A percentile compares a stretch with the other conserved stretches of the same genome.
phyloP scores from a whole-genome alignment of 2,797 vertebrate species.

The Thaleichthys pacificus region DNA sequence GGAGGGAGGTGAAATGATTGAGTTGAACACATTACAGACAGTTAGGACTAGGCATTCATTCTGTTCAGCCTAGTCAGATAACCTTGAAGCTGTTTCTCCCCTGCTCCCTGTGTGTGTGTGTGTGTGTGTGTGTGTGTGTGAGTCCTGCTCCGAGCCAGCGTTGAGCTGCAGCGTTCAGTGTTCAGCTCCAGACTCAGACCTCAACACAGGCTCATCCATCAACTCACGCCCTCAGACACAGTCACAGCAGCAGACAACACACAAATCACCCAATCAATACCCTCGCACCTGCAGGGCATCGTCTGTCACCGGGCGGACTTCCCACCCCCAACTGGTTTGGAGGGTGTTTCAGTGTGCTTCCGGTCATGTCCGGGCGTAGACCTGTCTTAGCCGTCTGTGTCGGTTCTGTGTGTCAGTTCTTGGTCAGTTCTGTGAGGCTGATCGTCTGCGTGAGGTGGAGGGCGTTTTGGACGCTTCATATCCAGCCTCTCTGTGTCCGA shows the following conservation, averaged over 20 bases:
- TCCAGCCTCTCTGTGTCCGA: too few relatives aligned
- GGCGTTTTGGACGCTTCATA: too few relatives aligned
- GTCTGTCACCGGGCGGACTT: not conserved
- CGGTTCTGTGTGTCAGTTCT: too few relatives aligned
- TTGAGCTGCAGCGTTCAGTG: too few relatives aligned
- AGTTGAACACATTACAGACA: conserved; percentile 68
- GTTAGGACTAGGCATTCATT: conserved; percentile 63
- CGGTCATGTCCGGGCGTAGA: too few relatives aligned
- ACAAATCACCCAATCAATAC: conserved; percentile 71
- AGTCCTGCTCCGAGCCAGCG: too few relatives aligned
- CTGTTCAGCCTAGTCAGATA: conserved; percentile 61
- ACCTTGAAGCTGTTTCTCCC: conserved; percentile 69
- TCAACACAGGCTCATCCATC: conserved; percentile 67
- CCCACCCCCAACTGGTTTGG: not conserved
- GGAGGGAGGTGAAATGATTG: conserved; percentile 55
- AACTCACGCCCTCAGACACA: conserved; percentile 61
- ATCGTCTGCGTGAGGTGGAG: too few relatives aligned
- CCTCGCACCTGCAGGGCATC: not conserved
- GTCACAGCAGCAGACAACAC: conserved; percentile 56
- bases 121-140: too few relatives aligned
- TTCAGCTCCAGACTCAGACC: conserved; percentile 32
- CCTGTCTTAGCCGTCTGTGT: too few relatives aligned
- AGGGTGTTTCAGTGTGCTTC: too few relatives aligned
- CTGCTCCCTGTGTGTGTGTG: conserved; percentile 25
- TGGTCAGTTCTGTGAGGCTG: too few relatives aligned